A percentile compares a stretch with the other conserved stretches of the same genome.
These are phyloP conservation scores for Anas georgica DNA, from an alignment of 2,797 vertebrate species.

Conservation along the genomic window DNA sequence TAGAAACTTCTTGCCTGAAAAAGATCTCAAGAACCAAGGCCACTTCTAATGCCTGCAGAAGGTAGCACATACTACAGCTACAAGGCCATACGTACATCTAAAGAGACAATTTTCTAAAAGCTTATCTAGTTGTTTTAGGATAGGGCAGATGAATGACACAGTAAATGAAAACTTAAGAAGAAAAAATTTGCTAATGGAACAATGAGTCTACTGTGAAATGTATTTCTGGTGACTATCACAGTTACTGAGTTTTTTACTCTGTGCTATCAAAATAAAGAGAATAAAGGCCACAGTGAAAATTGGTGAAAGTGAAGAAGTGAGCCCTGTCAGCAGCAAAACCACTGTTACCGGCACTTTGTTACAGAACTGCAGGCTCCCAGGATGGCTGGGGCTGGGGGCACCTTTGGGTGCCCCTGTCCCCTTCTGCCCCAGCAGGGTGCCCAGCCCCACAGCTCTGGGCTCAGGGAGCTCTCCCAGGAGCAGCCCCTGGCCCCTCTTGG, in stretches of 20 bases:
- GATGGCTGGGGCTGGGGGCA: background rate
- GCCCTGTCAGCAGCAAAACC: background rate
- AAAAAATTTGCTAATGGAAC: background rate
- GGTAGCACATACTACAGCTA: background rate
- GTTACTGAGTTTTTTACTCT: background rate
- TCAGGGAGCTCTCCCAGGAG: background rate
- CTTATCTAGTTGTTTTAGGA: background rate
- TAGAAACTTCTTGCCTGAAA: background rate
- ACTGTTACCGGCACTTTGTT: background rate
- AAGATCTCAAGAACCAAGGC: background rate
- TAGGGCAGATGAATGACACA: background rate
- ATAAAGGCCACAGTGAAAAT: background rate
- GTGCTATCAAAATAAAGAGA: background rate
- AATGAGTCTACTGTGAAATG: background rate
- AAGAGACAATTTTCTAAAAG: background rate
- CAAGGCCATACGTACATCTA: too few species aligned
- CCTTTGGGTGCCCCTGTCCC: background rate
- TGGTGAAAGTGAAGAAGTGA: background rate
- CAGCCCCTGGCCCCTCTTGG: background rate
- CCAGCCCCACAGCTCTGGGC: background rate
- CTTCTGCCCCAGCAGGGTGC: background rate
- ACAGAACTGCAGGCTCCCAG: background rate
- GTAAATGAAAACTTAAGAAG: background rate
- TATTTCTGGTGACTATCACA: background rate
- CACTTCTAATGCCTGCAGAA: background rate